phyloP scores from a whole-genome alignment of 2,888 invertebrate genomes.

The Dromius quadrimaculatus region DNA sequence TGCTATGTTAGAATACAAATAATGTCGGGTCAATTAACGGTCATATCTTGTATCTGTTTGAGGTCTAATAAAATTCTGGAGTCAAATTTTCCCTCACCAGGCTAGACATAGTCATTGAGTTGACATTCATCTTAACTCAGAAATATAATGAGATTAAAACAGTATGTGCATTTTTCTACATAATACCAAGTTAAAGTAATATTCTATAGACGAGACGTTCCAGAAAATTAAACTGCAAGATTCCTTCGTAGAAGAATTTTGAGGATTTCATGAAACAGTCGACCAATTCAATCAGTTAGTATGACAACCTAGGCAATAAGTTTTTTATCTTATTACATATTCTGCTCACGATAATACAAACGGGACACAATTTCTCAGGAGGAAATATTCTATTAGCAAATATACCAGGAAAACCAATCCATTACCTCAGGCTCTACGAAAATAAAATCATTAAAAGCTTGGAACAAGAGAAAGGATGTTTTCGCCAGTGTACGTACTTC shows the following conservation, averaged over 20 bases:
- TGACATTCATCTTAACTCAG: no score
- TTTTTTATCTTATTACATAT: slow-evolving; percentile 34
- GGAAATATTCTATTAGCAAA: slow-evolving; percentile 11
- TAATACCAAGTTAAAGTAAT: no score
- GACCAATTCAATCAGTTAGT: slow-evolving; percentile 26
- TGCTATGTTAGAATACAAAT: no score
- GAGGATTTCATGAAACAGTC: slow-evolving; percentile 20
- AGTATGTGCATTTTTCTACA: no score
- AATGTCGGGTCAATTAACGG: no score
- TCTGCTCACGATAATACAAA: slow-evolving; percentile 24
- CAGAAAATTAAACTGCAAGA: neutral
- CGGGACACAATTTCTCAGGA: neutral
- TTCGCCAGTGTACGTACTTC: neutral
- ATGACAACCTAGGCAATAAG: slow-evolving; percentile 29
- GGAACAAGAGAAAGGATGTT: neutral
- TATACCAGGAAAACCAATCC: slow-evolving; percentile 7
- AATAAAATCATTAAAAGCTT: slow-evolving; percentile 1
- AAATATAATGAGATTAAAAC: no score
- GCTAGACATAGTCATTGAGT: no score
- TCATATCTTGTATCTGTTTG: no score
- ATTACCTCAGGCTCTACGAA: neutral
- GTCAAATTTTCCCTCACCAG: no score
- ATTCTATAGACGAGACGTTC: no score
- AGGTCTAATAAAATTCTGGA: no score
- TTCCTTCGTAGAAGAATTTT: no score